Base-by-base conservation (phyloP, 2,888 invertebrate genomes). In the Caenorhabditis drosophilae region DNA sequence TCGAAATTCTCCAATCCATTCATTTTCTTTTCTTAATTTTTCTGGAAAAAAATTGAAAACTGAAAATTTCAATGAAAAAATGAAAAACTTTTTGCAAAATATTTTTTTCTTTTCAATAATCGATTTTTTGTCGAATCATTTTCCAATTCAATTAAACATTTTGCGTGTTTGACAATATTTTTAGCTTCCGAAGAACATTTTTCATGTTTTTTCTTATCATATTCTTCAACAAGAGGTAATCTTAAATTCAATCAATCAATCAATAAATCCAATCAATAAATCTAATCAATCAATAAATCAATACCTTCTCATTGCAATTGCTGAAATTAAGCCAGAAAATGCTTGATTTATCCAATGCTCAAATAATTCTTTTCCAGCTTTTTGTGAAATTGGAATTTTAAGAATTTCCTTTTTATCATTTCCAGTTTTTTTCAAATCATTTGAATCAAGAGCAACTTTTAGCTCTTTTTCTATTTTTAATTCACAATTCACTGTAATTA, bases 101-200 rank as follows among this genome's bases (percentile, higher is more conserved):
- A 35, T 18, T 52, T 50, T 23, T 47, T 57, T 20, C 67, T 16
- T 31, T 4, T 60, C 41, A 25, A 45, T 46, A 36, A 61, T 35
- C 16, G 49, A 50, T 18, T 42, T 47, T 31, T 31, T 12, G 12
- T 9, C 12, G 31, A 9, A 25, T 53, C 44, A 1, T 57, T 53
- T 44, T 72, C 59, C 18, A 75, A 34, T 26, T 63, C 27, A 12
- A 71, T 48, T 9, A 75, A 34, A 42, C 75, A 75, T 48, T 67
- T 59, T 2, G 75, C 74, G 34, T 75, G 75, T 46, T 52, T 52
- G 0, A 66, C 56, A 3, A 75, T 49, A 4, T 59, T 58, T 35
- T 59, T 57, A 12, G 75, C 70, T 4, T 57, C 55, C 0, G 61
- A 59, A 7, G 69, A 54, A 35, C 75, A 75, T 11, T 60, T 59